A percentile compares a stretch with the other conserved stretches of the same genome.
Evolutionary conservation across 2,888 invertebrate genomes (phyloP).

Genomic region (Magallana nippona): DNA sequence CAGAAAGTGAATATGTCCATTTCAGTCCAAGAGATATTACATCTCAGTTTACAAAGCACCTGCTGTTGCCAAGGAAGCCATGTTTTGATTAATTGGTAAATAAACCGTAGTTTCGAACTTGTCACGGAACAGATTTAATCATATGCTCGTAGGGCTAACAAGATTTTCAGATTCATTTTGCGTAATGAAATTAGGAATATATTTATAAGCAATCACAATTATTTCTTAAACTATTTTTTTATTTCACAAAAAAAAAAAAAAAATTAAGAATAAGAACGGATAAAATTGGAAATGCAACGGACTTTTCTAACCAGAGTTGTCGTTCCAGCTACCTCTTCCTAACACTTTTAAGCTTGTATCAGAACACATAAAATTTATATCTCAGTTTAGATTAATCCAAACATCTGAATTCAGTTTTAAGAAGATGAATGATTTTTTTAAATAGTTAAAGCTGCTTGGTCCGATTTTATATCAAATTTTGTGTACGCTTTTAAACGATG

Average conservation of each 20-base stretch:
- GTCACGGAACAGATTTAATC: neutral
- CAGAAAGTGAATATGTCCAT: neutral
- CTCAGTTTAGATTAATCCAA: too few relatives aligned
- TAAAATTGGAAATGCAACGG: constrained; percentile 11
- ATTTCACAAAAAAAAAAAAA: neutral
- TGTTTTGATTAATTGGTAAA: constrained; percentile 39
- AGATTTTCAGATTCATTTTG: too few relatives aligned
- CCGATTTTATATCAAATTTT: too few relatives aligned
- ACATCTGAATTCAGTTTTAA: too few relatives aligned
- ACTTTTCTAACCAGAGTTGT: constrained; percentile 13
- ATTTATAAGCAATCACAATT: too few relatives aligned
- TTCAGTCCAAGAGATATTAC: neutral
- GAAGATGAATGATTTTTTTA: too few relatives aligned
- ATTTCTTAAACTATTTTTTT: too few relatives aligned
- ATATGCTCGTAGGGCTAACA: too few relatives aligned
- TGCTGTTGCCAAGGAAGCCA: constrained; percentile 72
- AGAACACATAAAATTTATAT: too few relatives aligned
- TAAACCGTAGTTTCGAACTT: constrained; percentile 42
- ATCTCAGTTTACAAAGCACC: constrained; percentile 53
- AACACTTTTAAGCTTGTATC: neutral
- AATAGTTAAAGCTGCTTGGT: too few relatives aligned
- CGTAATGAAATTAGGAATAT: too few relatives aligned
- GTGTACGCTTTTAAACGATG: too few relatives aligned
- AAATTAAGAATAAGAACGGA: neutral
- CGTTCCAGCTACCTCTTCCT: neutral